These are phyloP conservation scores for Tetrax tetrax DNA, from an alignment of 2,113 vertebrate genomes.

Conservation along the genomic window DNA sequence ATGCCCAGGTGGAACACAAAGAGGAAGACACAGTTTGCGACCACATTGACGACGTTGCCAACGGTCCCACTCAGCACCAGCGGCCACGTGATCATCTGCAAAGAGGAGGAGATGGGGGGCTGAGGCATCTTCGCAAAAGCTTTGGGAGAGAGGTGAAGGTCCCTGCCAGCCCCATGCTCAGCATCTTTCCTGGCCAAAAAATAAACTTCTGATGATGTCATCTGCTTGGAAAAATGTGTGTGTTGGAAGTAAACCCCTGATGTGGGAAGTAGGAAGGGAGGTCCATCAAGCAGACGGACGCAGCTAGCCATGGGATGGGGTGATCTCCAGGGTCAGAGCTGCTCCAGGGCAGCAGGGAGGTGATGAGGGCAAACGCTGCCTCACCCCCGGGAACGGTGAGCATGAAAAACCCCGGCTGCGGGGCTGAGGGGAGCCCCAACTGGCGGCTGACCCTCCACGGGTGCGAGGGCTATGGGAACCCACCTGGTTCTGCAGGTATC, in stretches of 20 bases:
- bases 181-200: not conserved
- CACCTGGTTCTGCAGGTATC: slow-evolving; percentile 91
- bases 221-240: not conserved
- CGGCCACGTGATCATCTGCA: slow-evolving; percentile 87
- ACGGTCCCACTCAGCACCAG: slow-evolving; percentile 84
- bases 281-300: not conserved
- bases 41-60: slow-evolving; percentile 79
- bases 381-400: fast-evolving
- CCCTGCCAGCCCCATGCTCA: fast-evolving
- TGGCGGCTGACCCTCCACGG: fast-evolving
- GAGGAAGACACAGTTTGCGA: slow-evolving; percentile 84
- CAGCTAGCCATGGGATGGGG: not conserved
- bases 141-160: not conserved
- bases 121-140: fast-evolving
- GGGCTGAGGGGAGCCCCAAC: not conserved
- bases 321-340: not conserved
- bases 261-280: not conserved
- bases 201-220: fast-evolving
- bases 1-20: slow-evolving; percentile 79
- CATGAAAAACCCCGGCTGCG: not conserved
- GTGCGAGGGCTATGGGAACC: not conserved
- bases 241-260: not conserved
- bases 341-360: fast-evolving
- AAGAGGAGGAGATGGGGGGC: not conserved
- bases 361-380: not conserved